Percentiles rank a stretch among this genome's conserved stretches.
phyloP scores from a whole-genome alignment of 2,888 invertebrate species.

The Micoletzkya japonica region DNA sequence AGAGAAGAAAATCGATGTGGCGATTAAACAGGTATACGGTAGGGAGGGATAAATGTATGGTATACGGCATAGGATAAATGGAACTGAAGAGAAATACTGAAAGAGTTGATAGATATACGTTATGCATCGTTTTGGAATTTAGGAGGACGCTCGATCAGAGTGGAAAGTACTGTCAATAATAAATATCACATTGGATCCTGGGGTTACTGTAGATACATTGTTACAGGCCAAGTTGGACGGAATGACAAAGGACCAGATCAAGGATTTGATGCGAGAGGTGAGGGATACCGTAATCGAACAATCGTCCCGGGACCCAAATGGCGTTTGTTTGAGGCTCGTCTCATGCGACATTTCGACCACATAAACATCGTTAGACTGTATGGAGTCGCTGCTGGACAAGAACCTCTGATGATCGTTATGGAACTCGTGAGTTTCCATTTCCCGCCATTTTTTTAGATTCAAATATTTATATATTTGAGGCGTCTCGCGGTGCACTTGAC shows the following conservation, averaged over 20 bases:
- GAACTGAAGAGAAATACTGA: no score
- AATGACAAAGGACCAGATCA: conserved; percentile 28
- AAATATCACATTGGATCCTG: no score
- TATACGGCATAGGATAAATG: no score
- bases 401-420: conserved; percentile 26
- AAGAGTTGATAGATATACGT: no score
- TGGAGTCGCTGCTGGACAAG: conserved; percentile 22
- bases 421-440: conserved; percentile 16
- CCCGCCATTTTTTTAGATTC: no score
- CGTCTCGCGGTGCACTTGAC: conserved; percentile 14
- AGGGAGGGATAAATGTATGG: no score
- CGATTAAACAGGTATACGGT: conserved; percentile 14
- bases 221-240: conserved; percentile 24
- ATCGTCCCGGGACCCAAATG: neutral
- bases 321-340: conserved; percentile 4
- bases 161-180: no score
- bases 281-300: neutral
- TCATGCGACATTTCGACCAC: conserved; percentile 19
- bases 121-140: no score
- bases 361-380: conserved; percentile 8
- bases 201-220: no score
- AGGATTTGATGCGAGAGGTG: conserved; percentile 26
- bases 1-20: conserved; percentile 21
- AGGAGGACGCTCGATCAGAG: no score
- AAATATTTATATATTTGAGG: no score